phyloP scores from a whole-genome alignment of 2,888 invertebrate species.

The Chalcis sispes region DNA sequence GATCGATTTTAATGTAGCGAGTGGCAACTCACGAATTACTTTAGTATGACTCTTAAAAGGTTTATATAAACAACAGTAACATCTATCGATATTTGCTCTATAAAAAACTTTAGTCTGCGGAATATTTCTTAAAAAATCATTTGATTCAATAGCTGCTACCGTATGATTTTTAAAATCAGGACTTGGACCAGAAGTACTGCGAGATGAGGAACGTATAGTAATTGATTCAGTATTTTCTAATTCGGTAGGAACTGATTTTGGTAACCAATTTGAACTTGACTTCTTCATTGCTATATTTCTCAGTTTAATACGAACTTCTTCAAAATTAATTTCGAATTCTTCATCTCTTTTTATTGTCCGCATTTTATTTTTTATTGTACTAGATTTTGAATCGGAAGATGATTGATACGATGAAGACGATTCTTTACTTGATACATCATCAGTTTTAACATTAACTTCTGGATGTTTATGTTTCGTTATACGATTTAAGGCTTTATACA shows the following conservation, averaged over 20 bases:
- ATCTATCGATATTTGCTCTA: conserved; percentile 65
- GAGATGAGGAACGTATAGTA: conserved; percentile 61
- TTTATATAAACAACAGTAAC: conserved; percentile 69
- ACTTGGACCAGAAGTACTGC: conserved; percentile 61
- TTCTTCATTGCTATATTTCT: conserved; percentile 9
- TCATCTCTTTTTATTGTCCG: not conserved
- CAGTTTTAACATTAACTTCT: conserved; percentile 45
- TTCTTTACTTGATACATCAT: not conserved
- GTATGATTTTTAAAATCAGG: conserved; percentile 47
- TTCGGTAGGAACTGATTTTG: not conserved
- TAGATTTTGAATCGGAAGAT: not conserved
- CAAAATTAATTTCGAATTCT: conserved; percentile 6
- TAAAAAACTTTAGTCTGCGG: conserved; percentile 65
- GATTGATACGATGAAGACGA: conserved; percentile 8
- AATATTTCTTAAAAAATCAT: conserved; percentile 60
- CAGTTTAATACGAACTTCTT: conserved; percentile 35
- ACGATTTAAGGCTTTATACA: conserved; percentile 61
- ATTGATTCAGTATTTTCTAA: not conserved
- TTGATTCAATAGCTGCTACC: not conserved
- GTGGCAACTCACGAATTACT: not conserved
- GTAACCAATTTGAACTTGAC: not conserved
- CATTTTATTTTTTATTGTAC: not conserved
- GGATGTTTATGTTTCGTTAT: conserved; percentile 58
- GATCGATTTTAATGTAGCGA: conserved; percentile 1
- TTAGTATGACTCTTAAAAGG: conserved; percentile 47